Percentiles rank a stretch among this genome's conserved stretches.
Evolutionary conservation across 2,797 vertebrate species (phyloP).

Genomic region (Geotrypetes seraphini): DNA sequence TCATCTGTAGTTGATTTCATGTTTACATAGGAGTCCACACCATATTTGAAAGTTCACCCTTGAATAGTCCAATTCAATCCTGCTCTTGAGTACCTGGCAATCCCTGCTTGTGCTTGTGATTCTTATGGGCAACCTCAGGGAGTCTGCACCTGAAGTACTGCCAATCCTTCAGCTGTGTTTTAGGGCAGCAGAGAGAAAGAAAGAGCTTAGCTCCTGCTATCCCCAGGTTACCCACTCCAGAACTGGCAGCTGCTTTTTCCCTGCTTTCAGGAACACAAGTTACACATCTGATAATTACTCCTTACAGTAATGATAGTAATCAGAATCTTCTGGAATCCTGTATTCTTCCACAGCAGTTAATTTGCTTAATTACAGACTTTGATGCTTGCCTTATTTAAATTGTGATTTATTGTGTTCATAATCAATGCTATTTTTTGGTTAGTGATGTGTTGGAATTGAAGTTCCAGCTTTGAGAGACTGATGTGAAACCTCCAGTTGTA

Average conservation of each 20-base stretch:
- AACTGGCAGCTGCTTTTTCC: conserved; percentile 37
- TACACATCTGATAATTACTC: conserved; percentile 20
- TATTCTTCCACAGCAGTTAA: conserved; percentile 74
- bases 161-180: too few species aligned
- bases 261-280: conserved; percentile 6
- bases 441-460: background rate
- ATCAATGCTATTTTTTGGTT: conserved; percentile 39
- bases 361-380: conserved; percentile 78
- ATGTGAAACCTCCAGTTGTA: too few species aligned
- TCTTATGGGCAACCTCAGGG: too few species aligned
- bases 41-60: too few species aligned
- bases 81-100: too few species aligned
- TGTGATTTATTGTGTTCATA: conserved; percentile 45
- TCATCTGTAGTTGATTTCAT: too few species aligned
- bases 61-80: too few species aligned
- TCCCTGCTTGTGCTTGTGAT: too few species aligned
- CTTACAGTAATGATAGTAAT: conserved; percentile 75
- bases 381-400: conserved; percentile 60
- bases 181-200: too few species aligned
- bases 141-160: too few species aligned
- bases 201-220: background rate
- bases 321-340: conserved; percentile 72
- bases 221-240: background rate
- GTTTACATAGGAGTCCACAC: too few species aligned
- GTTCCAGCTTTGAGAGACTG: too few species aligned